Base-by-base conservation (phyloP, 2,888 invertebrate genomes). In the Mythimna impura region DNA sequence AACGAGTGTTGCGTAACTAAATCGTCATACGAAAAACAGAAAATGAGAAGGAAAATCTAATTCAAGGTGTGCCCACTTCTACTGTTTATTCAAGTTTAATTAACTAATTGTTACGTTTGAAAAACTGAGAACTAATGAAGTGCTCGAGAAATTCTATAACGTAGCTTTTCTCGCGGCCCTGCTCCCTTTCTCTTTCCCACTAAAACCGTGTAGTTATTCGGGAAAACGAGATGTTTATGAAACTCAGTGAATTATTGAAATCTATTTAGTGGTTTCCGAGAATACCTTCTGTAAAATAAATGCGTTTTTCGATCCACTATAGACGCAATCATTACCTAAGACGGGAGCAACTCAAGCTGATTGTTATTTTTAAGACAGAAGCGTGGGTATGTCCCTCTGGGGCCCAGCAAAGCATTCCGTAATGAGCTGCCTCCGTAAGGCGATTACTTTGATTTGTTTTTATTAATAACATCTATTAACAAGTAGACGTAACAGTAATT, bases 401-500 rank as follows among this genome's bases (percentile, higher is more conserved):
- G 86, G 57, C 40, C 64, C 66, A 67, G 74, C 61, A 75, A 85
- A 75, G 76, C 79, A 71, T 71, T 66, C 78, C 71, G 83, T 91
- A 92, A 93, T 92, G 89, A 93, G 85, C 84, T 74, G 80, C 78
- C 82, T 76, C 79, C 80, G 83, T 91, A 93, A 93, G 91, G 89
- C 88, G 91, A 90, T 93, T 92, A 90, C 88, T 91, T 85, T 87
- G 82, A 87, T 86, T 87, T 86, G 82, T 83, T 82, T 81, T 82
- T 80, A 76, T 81, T 81, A 77, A 86, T 83, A 81, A 78, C 69
- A 54, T 62, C 58, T 74, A 67, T 57, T 34, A 78, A 62, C 30
- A 78, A 78, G 62, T 43, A 61, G 40, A 54, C 20, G 30, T 5
- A 47, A 25, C 47, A 66, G 30, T 40, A 36, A 6, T 52, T 14